Percentiles rank a stretch among this genome's conserved stretches.
Conservation (phyloP, 1,140 invertebrate genomes). For the Varroa destructor region DNA sequence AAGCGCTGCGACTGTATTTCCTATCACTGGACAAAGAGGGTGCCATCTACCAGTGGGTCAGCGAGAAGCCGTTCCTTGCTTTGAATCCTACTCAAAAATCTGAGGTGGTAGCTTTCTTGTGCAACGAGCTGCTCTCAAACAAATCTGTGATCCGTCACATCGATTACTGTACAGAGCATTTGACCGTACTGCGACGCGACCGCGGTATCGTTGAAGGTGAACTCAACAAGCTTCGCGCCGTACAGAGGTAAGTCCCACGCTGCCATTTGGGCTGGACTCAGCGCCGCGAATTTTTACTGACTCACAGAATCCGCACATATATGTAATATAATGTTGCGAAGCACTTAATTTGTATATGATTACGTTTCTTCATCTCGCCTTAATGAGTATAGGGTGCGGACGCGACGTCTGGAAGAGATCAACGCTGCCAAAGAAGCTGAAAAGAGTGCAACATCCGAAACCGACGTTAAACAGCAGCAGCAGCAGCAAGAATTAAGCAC, state of each 20-base stretch:
- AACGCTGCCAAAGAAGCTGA: constrained; percentile 32
- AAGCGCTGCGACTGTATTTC: constrained; percentile 77
- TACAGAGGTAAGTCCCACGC: constrained; percentile 4
- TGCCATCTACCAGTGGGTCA: constrained; percentile 51
- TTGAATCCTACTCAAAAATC: constrained; percentile 72
- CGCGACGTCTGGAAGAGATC: constrained; percentile 31
- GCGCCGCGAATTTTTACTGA: neutral
- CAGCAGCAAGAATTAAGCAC: constrained; percentile 8
- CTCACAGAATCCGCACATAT: neutral
- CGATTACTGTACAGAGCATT: constrained; percentile 44
- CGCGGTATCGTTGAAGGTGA: constrained; percentile 60
- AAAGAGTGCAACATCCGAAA: constrained; percentile 31
- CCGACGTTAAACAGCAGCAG: constrained; percentile 31
- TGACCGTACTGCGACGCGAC: constrained; percentile 43
- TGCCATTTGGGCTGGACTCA: no score
- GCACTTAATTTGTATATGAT: constrained; percentile 25
- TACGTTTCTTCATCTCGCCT: constrained; percentile 28
- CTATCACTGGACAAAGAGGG: constrained; percentile 48
- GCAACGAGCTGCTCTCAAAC: constrained; percentile 83
- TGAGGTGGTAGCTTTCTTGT: constrained; percentile 71
- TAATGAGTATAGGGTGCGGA: constrained; percentile 11
- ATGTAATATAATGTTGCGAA: constrained; percentile 17
- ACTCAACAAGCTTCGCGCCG: constrained; percentile 42
- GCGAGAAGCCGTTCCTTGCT: constrained; percentile 59
- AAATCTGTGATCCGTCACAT: constrained; percentile 59